phyloP scores from a whole-genome alignment of 1,140 invertebrate species.

The Charaxes varanes region DNA sequence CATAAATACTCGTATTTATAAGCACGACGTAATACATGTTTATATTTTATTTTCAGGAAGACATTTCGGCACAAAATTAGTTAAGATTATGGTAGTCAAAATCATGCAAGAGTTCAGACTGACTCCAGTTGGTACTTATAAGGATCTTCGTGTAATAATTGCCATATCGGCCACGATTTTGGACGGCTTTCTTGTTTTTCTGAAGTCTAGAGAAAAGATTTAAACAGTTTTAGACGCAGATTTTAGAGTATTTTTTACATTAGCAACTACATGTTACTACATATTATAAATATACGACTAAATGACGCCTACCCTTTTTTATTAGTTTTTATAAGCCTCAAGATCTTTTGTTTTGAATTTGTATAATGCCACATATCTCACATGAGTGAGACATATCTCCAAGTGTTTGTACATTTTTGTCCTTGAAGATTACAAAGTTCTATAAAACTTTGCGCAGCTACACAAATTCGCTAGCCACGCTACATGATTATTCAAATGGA shows the following conservation, averaged over 20 bases:
- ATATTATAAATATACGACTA: too few relatives aligned
- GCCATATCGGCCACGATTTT: constrained; percentile 33
- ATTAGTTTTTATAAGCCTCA: too few relatives aligned
- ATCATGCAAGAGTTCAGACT: constrained; percentile 36
- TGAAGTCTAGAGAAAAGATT: constrained; percentile 13
- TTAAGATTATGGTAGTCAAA: constrained; percentile 41
- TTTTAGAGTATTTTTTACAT: not conserved
- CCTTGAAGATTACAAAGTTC: too few relatives aligned
- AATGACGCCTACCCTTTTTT: too few relatives aligned
- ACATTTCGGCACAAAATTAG: constrained; percentile 38
- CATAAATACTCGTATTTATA: too few relatives aligned
- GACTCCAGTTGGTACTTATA: constrained; percentile 27
- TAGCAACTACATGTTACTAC: too few relatives aligned
- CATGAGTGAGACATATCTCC: too few relatives aligned
- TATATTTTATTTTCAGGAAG: constrained; percentile 37
- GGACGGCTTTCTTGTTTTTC: constrained; percentile 30
- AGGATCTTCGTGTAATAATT: constrained; percentile 34
- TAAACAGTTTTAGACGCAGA: not conserved
- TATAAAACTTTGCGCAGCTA: too few relatives aligned
- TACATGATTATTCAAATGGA: too few relatives aligned
- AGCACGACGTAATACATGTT: not conserved
- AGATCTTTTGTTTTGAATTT: too few relatives aligned
- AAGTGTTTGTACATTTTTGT: too few relatives aligned
- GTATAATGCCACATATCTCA: constrained; percentile 17
- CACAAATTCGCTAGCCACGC: too few relatives aligned